Percentiles rank a stretch among this genome's conserved stretches.
phyloP scores from a whole-genome alignment of 2,888 invertebrate species.

The Ischnus inquisitorius region DNA sequence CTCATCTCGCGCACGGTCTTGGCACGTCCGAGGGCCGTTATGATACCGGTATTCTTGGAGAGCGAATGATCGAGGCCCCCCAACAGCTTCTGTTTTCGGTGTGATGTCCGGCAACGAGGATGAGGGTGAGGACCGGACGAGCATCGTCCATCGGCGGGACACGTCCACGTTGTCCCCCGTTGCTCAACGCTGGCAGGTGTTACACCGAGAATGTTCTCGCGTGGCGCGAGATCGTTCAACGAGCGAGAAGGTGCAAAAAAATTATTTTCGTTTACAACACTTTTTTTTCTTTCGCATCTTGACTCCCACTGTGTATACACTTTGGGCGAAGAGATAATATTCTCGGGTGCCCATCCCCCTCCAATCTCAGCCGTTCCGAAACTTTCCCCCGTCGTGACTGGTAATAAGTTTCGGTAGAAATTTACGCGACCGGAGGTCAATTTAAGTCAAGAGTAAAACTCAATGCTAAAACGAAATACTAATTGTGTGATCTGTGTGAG shows the following conservation, averaged over 20 bases:
- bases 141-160: conserved; percentile 32
- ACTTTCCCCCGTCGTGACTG: background rate
- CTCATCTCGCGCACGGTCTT: conserved; percentile 32
- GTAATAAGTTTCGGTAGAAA: background rate
- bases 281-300: conserved; percentile 6
- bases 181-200: conserved; percentile 30
- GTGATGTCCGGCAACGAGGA: conserved; percentile 73
- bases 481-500: background rate
- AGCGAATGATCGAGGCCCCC: conserved; percentile 61
- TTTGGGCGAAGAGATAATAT: conserved; percentile 29
- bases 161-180: conserved; percentile 39
- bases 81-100: conserved; percentile 81
- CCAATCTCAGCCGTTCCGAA: conserved; percentile 5
- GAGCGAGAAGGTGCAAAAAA: conserved; percentile 28
- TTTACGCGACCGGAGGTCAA: background rate
- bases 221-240: conserved; percentile 22
- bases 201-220: conserved; percentile 40
- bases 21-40: conserved; percentile 71
- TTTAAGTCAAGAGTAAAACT: background rate
- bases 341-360: background rate
- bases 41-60: conserved; percentile 75
- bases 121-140: conserved; percentile 49
- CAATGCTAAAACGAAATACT: background rate
- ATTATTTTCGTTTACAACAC: conserved; percentile 9
- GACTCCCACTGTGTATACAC: conserved; percentile 8